Evolutionary conservation across 2,113 vertebrate genomes (phyloP).

Genomic region (Caranx ignobilis): DNA sequence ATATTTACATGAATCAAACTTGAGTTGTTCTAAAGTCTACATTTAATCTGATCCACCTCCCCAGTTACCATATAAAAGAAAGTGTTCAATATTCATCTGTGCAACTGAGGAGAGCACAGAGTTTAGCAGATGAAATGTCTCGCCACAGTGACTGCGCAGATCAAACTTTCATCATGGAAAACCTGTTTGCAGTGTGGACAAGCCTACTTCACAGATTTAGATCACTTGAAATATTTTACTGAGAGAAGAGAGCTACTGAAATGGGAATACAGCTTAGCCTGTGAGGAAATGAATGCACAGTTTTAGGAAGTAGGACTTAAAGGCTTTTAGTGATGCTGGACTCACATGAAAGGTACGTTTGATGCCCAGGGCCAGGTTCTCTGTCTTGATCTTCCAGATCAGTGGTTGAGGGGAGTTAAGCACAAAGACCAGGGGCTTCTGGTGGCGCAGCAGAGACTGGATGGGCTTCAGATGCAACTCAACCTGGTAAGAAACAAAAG

Average conservation of each 20-base stretch:
- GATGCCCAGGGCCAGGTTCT: constrained; percentile 88
- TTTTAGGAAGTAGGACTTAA: constrained; percentile 67
- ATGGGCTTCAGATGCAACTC: constrained; percentile 93
- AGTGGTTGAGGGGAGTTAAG: constrained; percentile 91
- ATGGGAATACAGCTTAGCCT: constrained; percentile 27
- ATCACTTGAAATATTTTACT: constrained; percentile 40
- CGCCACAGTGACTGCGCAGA: background rate
- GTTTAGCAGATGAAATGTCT: background rate
- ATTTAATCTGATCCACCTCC: background rate
- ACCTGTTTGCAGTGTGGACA: constrained; percentile 7
- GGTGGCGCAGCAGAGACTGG: constrained; percentile 90
- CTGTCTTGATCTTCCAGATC: constrained; percentile 91
- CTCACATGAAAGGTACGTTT: constrained; percentile 93
- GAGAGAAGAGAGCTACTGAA: constrained; percentile 32
- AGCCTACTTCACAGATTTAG: constrained; percentile 32
- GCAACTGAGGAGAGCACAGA: background rate
- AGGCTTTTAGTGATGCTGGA: constrained; percentile 68
- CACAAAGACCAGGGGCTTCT: constrained; percentile 93
- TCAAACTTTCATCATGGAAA: constrained; percentile 18
- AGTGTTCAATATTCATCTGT: background rate
- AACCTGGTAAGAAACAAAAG: constrained; percentile 76
- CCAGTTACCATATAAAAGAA: background rate
- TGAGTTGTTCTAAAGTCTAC: background rate
- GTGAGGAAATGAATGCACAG: constrained; percentile 72
- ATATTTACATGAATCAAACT: background rate